phyloP scores from a whole-genome alignment of 2,888 invertebrate genomes.

The Acrobasis consociella region DNA sequence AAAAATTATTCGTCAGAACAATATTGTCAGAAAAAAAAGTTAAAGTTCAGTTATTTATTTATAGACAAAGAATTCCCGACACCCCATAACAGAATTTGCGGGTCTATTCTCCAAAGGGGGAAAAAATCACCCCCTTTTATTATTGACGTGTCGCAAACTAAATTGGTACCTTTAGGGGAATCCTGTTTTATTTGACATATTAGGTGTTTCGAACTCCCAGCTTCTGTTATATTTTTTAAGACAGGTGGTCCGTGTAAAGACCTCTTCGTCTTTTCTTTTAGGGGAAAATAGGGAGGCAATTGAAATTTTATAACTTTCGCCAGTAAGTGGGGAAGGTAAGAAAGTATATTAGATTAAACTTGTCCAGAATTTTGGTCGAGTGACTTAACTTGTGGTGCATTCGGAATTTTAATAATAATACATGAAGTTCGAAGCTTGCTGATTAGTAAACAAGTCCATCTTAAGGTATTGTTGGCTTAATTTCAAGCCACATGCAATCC shows the following conservation, averaged over 20 bases:
- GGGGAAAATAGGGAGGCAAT: background rate
- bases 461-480: no score
- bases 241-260: conserved; percentile 42
- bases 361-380: background rate
- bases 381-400: background rate
- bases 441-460: no score
- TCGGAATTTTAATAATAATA: background rate
- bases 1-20: background rate
- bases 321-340: background rate
- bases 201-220: conserved; percentile 46
- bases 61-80: conserved; percentile 29
- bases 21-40: background rate
- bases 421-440: no score
- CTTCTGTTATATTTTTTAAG: conserved; percentile 40
- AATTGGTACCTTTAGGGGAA: conserved; percentile 68
- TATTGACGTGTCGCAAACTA: conserved; percentile 72
- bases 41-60: conserved; percentile 28
- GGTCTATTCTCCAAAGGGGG: conserved; percentile 54
- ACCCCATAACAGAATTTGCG: conserved; percentile 37
- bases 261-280: conserved; percentile 23
- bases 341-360: background rate
- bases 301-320: conserved; percentile 14
- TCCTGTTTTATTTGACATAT: conserved; percentile 68
- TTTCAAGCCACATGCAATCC: no score
- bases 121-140: conserved; percentile 66